These are phyloP conservation scores for Pantherophis vulpinus DNA, from an alignment of 2,797 vertebrate genomes.

Conservation along the genomic window DNA sequence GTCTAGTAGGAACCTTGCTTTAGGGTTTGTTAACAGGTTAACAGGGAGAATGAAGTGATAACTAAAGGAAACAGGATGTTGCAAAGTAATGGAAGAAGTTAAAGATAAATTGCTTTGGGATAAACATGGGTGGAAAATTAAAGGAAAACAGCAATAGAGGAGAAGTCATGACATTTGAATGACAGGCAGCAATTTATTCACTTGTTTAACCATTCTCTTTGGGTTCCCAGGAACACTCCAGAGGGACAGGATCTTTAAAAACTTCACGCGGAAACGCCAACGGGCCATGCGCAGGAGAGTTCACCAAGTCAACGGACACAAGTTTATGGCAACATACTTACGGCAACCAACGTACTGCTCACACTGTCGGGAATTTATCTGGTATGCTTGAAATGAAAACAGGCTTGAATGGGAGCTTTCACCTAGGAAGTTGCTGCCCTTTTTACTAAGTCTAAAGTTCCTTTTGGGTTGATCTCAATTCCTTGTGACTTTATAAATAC, in stretches of 20 bases:
- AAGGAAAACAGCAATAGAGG: neutral
- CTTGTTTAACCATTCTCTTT: neutral
- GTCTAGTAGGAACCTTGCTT: neutral
- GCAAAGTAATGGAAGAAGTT: neutral
- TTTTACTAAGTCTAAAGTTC: neutral
- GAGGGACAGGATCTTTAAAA: conserved; percentile 78
- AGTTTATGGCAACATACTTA: conserved; percentile 97
- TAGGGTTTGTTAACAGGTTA: neutral
- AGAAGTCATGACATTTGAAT: neutral
- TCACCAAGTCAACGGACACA: conserved; percentile 97
- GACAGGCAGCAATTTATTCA: neutral
- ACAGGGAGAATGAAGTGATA: neutral
- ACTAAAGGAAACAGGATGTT: neutral
- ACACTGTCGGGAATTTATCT: conserved; percentile 97
- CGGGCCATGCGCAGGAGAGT: conserved; percentile 86
- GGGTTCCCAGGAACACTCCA: conserved; percentile 66
- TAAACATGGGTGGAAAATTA: neutral
- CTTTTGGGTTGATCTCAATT: neutral
- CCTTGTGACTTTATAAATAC: neutral
- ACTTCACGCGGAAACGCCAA: conserved; percentile 89
- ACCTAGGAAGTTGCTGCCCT: too few relatives aligned
- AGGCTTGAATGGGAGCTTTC: neutral
- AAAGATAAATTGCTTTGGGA: neutral
- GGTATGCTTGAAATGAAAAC: conserved; percentile 71
- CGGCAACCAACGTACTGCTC: conserved; percentile 97